These are phyloP conservation scores for Entomobrya proxima DNA, from an alignment of 2,888 invertebrate species.

Conservation along the genomic window DNA sequence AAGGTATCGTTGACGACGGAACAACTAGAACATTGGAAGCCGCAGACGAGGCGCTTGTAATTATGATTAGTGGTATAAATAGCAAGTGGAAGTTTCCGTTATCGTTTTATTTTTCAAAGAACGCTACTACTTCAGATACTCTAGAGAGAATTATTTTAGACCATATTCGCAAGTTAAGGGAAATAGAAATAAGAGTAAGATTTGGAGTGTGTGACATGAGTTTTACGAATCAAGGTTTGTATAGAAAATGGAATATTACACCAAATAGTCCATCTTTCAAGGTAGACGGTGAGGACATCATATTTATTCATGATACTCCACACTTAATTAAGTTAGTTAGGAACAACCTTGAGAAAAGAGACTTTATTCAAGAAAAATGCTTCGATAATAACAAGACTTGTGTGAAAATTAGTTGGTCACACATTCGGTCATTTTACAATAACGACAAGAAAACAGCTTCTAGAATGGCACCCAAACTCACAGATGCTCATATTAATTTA, in stretches of 20 bases:
- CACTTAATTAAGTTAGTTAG: conserved; percentile 42
- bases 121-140: neutral
- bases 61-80: conserved; percentile 45
- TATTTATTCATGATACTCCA: conserved; percentile 37
- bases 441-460: neutral
- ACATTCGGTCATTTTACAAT: conserved; percentile 7
- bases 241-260: neutral
- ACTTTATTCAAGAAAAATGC: neutral
- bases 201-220: conserved; percentile 35
- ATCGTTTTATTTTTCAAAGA: conserved; percentile 28
- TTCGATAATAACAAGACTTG: no score
- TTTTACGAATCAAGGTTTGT: conserved; percentile 27
- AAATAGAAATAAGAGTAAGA: conserved; percentile 13
- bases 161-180: neutral
- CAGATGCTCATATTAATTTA: neutral
- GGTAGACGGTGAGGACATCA: neutral
- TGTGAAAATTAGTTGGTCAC: neutral
- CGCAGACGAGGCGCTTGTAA: conserved; percentile 37
- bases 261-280: neutral
- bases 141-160: neutral
- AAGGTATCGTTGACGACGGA: conserved; percentile 46
- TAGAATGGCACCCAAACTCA: conserved; percentile 5
- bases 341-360: conserved; percentile 36
- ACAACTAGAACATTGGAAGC: neutral
- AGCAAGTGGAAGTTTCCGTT: conserved; percentile 41